A percentile compares a stretch with the other conserved stretches of the same genome.
Evolutionary conservation across 2,797 vertebrate species (phyloP).

Genomic region (Mycteria americana): DNA sequence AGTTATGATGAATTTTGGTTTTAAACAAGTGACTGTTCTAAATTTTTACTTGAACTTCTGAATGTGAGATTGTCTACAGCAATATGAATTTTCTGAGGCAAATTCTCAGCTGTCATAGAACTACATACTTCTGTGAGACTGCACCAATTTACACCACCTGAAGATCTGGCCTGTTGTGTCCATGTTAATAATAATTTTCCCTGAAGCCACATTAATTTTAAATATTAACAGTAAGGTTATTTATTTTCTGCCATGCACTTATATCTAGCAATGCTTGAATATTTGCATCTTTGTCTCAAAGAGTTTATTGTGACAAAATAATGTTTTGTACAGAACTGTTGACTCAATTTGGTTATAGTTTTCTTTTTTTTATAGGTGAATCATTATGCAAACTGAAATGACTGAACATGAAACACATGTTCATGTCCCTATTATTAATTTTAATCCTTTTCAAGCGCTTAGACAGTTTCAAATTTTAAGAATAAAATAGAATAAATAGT

Average conservation of each 20-base stretch:
- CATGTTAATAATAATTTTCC: neutral
- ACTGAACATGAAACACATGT: neutral
- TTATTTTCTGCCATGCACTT: constrained; percentile 10
- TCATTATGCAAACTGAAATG: constrained; percentile 31
- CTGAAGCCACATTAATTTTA: constrained; percentile 32
- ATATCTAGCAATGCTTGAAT: neutral
- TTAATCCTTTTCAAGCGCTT: constrained; percentile 48
- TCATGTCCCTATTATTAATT: constrained; percentile 28
- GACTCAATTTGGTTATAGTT: constrained; percentile 5
- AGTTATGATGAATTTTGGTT: neutral
- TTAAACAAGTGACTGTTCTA: neutral
- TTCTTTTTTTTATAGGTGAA: constrained; percentile 37
- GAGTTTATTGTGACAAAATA: neutral
- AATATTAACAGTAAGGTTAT: constrained; percentile 30
- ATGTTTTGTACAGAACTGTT: constrained; percentile 10
- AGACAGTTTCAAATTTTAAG: constrained; percentile 1
- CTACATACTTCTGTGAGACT: neutral
- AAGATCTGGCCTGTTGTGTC: neutral
- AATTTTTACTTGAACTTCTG: neutral
- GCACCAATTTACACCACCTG: neutral
- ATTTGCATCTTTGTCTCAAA: constrained; percentile 12
- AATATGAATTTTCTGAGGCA: neutral
- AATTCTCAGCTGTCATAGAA: neutral
- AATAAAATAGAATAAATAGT: constrained; percentile 34
- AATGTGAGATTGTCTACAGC: neutral